Conservation (phyloP, 2,888 invertebrate genomes). For the Elegia similella region DNA sequence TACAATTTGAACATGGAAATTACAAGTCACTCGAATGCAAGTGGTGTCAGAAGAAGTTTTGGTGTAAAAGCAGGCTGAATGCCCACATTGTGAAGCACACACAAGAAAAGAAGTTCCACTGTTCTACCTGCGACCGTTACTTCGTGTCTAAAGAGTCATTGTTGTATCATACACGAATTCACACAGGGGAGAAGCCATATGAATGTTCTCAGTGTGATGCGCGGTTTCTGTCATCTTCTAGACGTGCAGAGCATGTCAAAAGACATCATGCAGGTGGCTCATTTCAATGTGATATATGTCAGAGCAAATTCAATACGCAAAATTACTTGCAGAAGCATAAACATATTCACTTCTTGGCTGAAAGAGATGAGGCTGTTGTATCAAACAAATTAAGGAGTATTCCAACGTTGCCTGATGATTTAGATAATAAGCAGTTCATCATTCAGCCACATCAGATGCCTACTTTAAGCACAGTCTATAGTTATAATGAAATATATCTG, state of each 20-base stretch:
- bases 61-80: conserved; percentile 61
- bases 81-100: conserved; percentile 69
- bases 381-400: not conserved
- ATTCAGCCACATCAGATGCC: not conserved
- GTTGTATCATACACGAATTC: conserved; percentile 64
- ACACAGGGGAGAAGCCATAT: conserved; percentile 68
- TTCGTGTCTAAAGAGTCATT: conserved; percentile 66
- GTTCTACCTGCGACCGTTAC: conserved; percentile 52
- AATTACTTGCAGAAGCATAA: conserved; percentile 50
- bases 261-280: conserved; percentile 46
- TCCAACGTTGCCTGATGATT: not conserved
- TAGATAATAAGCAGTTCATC: not conserved
- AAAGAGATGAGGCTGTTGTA: conserved; percentile 3
- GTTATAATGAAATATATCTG: conserved; percentile 34
- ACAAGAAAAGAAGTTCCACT: conserved; percentile 59
- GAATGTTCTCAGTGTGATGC: conserved; percentile 55
- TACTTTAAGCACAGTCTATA: not conserved
- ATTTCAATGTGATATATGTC: conserved; percentile 53
- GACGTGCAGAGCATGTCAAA: conserved; percentile 57
- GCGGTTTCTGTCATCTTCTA: conserved; percentile 58
- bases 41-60: conserved; percentile 67
- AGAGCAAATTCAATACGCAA: conserved; percentile 49
- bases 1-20: conserved; percentile 65
- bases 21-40: conserved; percentile 62
- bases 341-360: conserved; percentile 34